These are phyloP conservation scores for Drosophila paulistorum DNA, from an alignment of 1,140 invertebrate species.

Conservation along the genomic window DNA sequence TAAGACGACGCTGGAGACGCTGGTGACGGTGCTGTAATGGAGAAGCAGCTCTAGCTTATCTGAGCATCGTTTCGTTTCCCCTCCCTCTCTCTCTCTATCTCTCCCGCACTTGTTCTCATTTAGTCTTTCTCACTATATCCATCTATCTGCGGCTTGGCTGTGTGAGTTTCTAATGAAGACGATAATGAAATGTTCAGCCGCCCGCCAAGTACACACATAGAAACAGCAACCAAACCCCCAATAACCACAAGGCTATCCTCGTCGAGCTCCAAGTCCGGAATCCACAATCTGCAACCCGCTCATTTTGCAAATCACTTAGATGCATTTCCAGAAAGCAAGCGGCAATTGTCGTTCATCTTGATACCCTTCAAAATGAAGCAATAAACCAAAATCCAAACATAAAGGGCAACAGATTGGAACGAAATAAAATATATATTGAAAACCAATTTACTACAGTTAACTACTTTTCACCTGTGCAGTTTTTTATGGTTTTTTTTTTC, in stretches of 20 bases:
- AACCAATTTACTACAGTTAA: no score
- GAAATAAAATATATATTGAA: no score
- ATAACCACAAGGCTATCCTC: slow-evolving; percentile 44
- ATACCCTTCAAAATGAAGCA: slow-evolving; percentile 45
- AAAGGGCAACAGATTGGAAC: no score
- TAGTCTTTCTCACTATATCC: background rate
- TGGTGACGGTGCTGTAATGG: slow-evolving; percentile 56
- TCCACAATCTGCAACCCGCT: slow-evolving; percentile 50
- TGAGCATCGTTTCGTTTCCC: slow-evolving; percentile 14
- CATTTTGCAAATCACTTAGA: slow-evolving; percentile 59
- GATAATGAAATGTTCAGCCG: slow-evolving; percentile 70
- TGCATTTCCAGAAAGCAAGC: slow-evolving; percentile 29
- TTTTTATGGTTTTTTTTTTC: no score
- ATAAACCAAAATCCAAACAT: background rate
- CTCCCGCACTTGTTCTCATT: slow-evolving; percentile 1
- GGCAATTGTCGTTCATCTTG: slow-evolving; percentile 32
- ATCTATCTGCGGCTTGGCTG: slow-evolving; percentile 7
- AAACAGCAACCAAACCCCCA: slow-evolving; percentile 17
- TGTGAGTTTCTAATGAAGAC: slow-evolving; percentile 68
- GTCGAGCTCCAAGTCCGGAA: slow-evolving; percentile 35
- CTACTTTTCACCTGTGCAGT: no score
- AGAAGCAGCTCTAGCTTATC: slow-evolving; percentile 69
- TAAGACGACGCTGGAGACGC: slow-evolving; percentile 50
- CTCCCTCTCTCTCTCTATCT: slow-evolving; percentile 6
- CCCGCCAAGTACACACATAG: slow-evolving; percentile 41